A percentile compares a stretch with the other conserved stretches of the same genome.
Conservation (phyloP, 2,888 invertebrate genomes). For the Ochropacha duplaris region DNA sequence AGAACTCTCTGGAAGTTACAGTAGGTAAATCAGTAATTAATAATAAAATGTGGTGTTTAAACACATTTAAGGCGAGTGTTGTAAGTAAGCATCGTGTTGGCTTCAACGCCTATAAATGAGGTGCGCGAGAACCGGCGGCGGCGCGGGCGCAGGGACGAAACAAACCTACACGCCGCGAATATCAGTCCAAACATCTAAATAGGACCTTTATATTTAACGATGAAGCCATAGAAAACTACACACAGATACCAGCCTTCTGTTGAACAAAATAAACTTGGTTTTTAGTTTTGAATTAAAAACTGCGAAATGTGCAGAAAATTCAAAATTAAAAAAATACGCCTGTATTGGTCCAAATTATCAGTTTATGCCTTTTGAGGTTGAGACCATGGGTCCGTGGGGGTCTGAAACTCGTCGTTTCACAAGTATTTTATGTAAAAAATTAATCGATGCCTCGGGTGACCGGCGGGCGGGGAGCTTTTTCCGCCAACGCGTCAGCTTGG, state of each 20-base stretch:
- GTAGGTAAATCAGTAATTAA: not conserved
- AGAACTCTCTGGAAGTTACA: not conserved
- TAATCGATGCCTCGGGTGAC: too few species aligned
- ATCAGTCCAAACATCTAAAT: constrained; percentile 68
- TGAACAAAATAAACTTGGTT: not conserved
- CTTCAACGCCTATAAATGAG: constrained; percentile 78
- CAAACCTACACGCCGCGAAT: constrained; percentile 68
- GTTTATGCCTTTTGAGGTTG: too few species aligned
- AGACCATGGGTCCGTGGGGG: too few species aligned
- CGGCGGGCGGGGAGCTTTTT: too few species aligned
- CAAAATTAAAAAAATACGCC: too few species aligned
- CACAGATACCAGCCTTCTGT: not conserved
- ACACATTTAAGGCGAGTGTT: constrained; percentile 31
- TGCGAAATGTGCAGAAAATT: too few species aligned
- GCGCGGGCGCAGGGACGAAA: constrained; percentile 58
- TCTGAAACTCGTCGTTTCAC: too few species aligned
- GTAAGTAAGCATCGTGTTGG: constrained; percentile 66
- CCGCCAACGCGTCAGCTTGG: too few species aligned
- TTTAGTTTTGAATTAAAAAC: too few species aligned
- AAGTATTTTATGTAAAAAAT: too few species aligned
- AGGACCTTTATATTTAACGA: constrained; percentile 55
- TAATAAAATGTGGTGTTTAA: not conserved
- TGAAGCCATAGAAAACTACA: not conserved
- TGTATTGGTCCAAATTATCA: too few species aligned
- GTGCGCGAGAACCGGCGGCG: constrained; percentile 55